Base-by-base conservation (phyloP, 2,888 invertebrate species). In the Eledone cirrhosa region DNA sequence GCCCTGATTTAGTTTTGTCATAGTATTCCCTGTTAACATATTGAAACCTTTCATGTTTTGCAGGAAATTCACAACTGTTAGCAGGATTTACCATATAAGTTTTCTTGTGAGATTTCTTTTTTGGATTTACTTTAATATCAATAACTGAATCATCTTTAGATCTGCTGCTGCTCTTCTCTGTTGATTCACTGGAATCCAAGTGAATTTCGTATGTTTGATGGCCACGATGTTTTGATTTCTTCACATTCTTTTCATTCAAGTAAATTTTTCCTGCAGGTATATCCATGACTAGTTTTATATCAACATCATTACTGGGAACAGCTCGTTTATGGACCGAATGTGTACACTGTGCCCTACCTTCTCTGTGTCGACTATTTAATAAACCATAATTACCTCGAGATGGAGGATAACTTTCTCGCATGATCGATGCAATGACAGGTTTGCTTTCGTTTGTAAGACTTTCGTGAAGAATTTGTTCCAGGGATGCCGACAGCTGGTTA, bases 91-190 rank as follows among this genome's bases (percentile, higher is more conserved):
- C 41, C 8, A 41, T 11, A 41, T 41, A 41, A 3, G 11, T 41
- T 63, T 27, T 41, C 27, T 67, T 67, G 41, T 3, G 33, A 31
- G 72, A 72, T 41, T 33, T 24, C 31, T n/a, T 16, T n/a, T 72
- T 29, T n/a, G 72, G 72, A 31, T 72, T 22, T 31, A 72, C 13
- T n/a, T 72, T 11, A n/a, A 72, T 72, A 72, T 72, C 72, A 72
- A 72, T 72, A 13, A 72, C 33, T 41, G 72, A n/a, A 11, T 72
- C 41, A n/a, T 41, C 41, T n/a, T 72, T 33, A 3, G 72, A 33
- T 19, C 41, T 72, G 31, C 22, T 72, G 31, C 8, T 33, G 22
- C 7, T 29, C 29, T 67, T 31, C 67, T 67, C 29, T 27, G 13
- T n/a, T 14, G 24, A 27, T 41, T 33, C 19, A 22, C 22, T 1